Conservation (phyloP, 1,140 invertebrate genomes). For the Drosophila lowei region DNA sequence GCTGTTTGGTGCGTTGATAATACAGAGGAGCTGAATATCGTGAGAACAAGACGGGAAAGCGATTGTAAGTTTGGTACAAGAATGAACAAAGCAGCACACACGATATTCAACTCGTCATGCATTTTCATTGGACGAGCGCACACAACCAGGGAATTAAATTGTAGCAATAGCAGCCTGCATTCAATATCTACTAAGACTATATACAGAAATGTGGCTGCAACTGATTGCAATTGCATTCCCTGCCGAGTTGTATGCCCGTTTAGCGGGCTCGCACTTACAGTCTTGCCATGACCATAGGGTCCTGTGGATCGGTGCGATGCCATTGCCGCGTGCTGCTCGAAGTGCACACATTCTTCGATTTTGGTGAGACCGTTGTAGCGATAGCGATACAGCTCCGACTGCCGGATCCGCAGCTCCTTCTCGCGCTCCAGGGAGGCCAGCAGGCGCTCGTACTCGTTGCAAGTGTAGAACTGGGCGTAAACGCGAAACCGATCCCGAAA, state of each 20-base stretch:
- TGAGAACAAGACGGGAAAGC: slow-evolving; percentile 76
- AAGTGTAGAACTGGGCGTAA: slow-evolving; percentile 94
- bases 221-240: slow-evolving; percentile 16
- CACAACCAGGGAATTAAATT: slow-evolving; percentile 22
- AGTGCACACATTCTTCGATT: slow-evolving; percentile 92
- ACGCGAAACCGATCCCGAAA: slow-evolving; percentile 91
- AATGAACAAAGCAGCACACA: slow-evolving; percentile 50
- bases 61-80: slow-evolving; percentile 38
- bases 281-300: slow-evolving; percentile 82
- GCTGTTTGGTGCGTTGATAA: slow-evolving; percentile 82
- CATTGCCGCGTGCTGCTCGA: slow-evolving; percentile 89
- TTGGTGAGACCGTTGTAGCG: slow-evolving; percentile 91
- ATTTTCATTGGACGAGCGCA: slow-evolving; percentile 45
- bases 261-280: slow-evolving; percentile 68
- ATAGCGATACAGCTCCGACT: slow-evolving; percentile 92
- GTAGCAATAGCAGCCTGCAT: background rate
- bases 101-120: slow-evolving; percentile 81
- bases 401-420: slow-evolving; percentile 90
- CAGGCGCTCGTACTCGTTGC: slow-evolving; percentile 91
- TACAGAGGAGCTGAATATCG: slow-evolving; percentile 83
- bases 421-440: slow-evolving; percentile 91
- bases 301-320: slow-evolving; percentile 77
- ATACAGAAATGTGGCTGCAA: background rate
- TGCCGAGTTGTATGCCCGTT: background rate
- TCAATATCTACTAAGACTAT: slow-evolving; percentile 1